Base-by-base conservation (phyloP, 2,113 vertebrate genomes). In the Phocoena sinus region DNA sequence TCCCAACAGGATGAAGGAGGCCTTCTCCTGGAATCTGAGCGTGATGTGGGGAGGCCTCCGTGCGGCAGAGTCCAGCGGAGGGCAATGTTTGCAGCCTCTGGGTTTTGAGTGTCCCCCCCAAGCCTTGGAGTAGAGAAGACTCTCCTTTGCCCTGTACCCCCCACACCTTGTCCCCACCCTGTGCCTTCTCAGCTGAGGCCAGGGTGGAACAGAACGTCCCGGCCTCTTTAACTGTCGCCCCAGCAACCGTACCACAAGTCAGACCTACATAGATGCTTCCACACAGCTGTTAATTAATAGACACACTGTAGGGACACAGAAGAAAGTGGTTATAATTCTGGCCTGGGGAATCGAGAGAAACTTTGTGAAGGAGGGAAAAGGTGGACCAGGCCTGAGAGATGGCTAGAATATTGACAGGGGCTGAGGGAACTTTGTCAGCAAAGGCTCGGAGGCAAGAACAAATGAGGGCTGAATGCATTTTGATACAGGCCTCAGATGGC, bases 211-310 rank as follows among this genome's bases (percentile, higher is more conserved):
- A 63, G 36, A 62, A 44, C 41, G 21, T 6, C 17, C 62, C 2
- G 0, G 18, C 18, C 0, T 62, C 5, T 0, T 17, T 31, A 23
- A 26, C 6, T 18, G 17, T n/a, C n/a, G 0, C 5, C 63, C 80
- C 86, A 80, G 71, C 25, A 25, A 58, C 13, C 21, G 36, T 31
- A 15, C 21, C 50, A 12, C 58, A 68, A 50, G 60, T 21, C 80
- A 83, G 74, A 50, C 6, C 21, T 62, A 36, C 38, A 70, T 41
- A 47, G 58, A 14, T 31, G 60, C 15, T 62, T 44, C 11, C 0
- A 8, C 23, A 20, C 71, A 20, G 28, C 56, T 44, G 41, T 68
- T 36, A 20, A 13, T 47, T 7, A 62, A 58, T 33, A 87, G 8
- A 62, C 4, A 18, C 17, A 7, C n/a, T 31, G 5, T 1, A 8